phyloP scores from a whole-genome alignment of 92 coral and sea anemone species.

The Hydrozoanthus gracilis region DNA sequence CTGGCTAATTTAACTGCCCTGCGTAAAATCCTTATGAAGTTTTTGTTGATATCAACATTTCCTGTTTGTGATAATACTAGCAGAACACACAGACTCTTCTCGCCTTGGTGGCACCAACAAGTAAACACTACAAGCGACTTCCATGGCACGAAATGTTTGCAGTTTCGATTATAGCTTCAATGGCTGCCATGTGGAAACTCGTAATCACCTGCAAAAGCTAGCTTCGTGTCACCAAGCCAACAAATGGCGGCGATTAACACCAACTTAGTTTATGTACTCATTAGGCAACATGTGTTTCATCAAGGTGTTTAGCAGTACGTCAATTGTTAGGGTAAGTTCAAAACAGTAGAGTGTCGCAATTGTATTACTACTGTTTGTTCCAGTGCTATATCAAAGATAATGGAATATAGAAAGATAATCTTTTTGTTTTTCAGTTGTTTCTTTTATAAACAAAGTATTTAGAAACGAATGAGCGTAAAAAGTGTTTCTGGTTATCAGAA shows the following conservation, averaged over 20 bases:
- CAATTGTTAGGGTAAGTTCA: constrained; percentile 25
- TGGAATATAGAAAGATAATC: too few relatives aligned
- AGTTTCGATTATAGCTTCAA: neutral
- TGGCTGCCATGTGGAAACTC: constrained; percentile 21
- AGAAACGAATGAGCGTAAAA: too few relatives aligned
- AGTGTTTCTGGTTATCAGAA: too few relatives aligned
- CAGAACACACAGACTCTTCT: constrained; percentile 46
- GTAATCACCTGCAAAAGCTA: neutral
- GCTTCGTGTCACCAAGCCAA: neutral
- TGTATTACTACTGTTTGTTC: too few relatives aligned
- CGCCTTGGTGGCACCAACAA: constrained; percentile 65
- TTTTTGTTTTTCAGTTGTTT: too few relatives aligned
- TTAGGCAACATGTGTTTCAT: neutral
- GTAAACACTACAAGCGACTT: constrained; percentile 52
- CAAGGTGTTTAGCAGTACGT: neutral
- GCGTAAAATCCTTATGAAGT: constrained; percentile 14
- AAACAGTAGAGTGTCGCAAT: neutral
- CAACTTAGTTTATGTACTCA: neutral
- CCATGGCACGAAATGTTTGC: constrained; percentile 47
- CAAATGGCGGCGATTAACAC: neutral
- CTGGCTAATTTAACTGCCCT: constrained; percentile 19
- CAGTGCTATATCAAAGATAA: too few relatives aligned
- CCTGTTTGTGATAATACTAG: constrained; percentile 79
- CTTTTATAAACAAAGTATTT: too few relatives aligned
- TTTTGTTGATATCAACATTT: constrained; percentile 67